Percentiles rank a stretch among this genome's conserved stretches.
These are phyloP conservation scores for Petrocephalus microphthalmus DNA, from an alignment of 2,113 vertebrate species.

Conservation along the genomic window DNA sequence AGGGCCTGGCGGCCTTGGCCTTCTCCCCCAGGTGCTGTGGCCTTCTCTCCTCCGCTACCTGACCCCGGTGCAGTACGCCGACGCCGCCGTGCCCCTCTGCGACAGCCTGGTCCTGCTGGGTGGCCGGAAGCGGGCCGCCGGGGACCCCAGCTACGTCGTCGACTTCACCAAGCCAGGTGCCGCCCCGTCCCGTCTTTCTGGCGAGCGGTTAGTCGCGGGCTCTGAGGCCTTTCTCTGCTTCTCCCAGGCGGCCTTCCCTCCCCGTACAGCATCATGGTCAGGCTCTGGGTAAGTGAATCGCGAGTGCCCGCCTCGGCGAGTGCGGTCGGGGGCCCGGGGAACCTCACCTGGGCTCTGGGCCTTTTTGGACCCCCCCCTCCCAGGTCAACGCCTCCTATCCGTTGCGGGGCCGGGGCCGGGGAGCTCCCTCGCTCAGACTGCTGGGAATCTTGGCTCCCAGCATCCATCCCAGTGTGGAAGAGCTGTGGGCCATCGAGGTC, in stretches of 20 bases:
- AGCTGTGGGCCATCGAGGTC: conserved; percentile 62
- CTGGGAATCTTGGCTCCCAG: conserved; percentile 59
- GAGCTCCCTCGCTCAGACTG: conserved; percentile 67
- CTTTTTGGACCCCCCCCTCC: neutral
- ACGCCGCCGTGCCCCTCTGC: conserved; percentile 76
- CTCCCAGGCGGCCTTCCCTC: conserved; percentile 64
- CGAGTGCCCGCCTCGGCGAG: neutral
- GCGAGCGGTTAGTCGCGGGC: neutral
- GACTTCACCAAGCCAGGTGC: conserved; percentile 67
- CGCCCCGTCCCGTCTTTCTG: neutral
- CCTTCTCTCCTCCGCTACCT: conserved; percentile 77
- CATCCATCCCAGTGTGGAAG: conserved; percentile 63
- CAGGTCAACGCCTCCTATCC: conserved; percentile 74
- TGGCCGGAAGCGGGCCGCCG: conserved; percentile 66
- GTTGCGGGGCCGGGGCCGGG: conserved; percentile 61
- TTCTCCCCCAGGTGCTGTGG: conserved; percentile 77
- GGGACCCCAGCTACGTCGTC: conserved; percentile 56
- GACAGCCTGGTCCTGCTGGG: conserved; percentile 72
- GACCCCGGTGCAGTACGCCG: conserved; percentile 64
- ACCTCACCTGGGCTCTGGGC: neutral
- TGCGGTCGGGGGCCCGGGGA: too few species aligned
- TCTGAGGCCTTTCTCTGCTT: neutral
- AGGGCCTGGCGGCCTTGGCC: neutral
- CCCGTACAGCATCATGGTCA: conserved; percentile 62
- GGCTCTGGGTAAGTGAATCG: conserved; percentile 72